Percentiles rank a stretch among this genome's conserved stretches.
Evolutionary conservation across 2,888 invertebrate genomes (phyloP).

Genomic region (Erpobdella octoculata): DNA sequence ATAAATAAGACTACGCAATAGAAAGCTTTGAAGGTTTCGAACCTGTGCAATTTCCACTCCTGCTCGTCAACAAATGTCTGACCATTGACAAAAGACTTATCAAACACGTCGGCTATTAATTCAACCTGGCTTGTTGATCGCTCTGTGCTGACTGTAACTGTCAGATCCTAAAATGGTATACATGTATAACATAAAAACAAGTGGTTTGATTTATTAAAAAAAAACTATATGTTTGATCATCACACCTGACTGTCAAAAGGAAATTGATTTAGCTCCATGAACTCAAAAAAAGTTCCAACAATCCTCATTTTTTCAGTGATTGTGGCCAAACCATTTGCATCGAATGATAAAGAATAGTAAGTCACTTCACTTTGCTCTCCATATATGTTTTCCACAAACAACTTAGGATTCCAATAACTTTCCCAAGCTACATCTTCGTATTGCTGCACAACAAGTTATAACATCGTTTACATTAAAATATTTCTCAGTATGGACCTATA

Average conservation of each 20-base stretch:
- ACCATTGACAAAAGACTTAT: constrained; percentile 39
- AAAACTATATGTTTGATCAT: background rate
- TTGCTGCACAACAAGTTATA: background rate
- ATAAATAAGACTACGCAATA: background rate
- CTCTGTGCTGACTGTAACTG: constrained; percentile 39
- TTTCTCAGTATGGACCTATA: background rate
- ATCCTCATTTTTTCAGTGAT: constrained; percentile 38
- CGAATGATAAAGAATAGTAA: constrained; percentile 35
- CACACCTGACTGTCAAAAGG: constrained; percentile 44
- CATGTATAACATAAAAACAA: background rate
- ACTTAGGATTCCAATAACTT: constrained; percentile 41
- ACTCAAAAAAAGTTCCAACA: constrained; percentile 43
- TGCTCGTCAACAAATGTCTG: constrained; percentile 33
- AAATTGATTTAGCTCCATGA: constrained; percentile 43
- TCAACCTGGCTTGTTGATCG: constrained; percentile 36
- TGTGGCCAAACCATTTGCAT: constrained; percentile 33
- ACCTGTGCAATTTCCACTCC: constrained; percentile 3
- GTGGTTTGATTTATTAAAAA: background rate
- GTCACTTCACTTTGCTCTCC: constrained; percentile 38
- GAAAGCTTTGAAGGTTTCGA: background rate
- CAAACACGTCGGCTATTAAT: constrained; percentile 37
- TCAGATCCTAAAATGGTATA: constrained; percentile 35
- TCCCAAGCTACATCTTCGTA: constrained; percentile 33
- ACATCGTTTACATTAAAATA: background rate
- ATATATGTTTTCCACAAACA: constrained; percentile 42